Evolutionary conservation across 2,888 invertebrate genomes (phyloP), one percentile per base, ranked within the genome.

Genomic region (Amphipoea oculea): DNA sequence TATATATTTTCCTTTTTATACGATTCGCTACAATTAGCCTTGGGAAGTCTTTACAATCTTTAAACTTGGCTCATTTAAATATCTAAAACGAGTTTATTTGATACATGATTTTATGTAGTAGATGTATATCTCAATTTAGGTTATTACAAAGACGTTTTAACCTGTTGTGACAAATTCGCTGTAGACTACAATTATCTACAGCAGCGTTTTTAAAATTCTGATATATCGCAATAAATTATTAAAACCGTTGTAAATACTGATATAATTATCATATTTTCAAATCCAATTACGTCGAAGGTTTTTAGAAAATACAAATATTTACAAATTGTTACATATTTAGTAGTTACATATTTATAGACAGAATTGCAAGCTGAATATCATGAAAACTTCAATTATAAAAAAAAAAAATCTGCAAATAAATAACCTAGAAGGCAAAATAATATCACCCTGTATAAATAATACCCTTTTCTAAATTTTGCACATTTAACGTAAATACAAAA

Each of bases 291-390:
- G 78, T 78, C 69, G 70, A 66, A 66, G 42, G 60, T 60, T 80
- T n/a, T 77, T 79, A 75, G 57, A 86, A 78, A 66, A 86, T 74
- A 86, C 69, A 78, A 78, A 78, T 88, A 89, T 89, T 87, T 89
- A 88, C 86, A 89, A 83, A 81, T 82, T 79, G 29, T 69, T 80
- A 77, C 40, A 79, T 72, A 76, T 63, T 76, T 74, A 63, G 66
- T 65, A 79, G 73, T 73, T 73, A 75, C 74, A 82, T 75, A 83
- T 78, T 72, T 75, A 76, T 73, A 80, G 63, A 84, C n/a, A 78
- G 23, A 72, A 81, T 66, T 80, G 76, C 57, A 78, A 86, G 68
- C 65, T 78, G 71, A 76, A 73, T 72, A 68, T 73, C 69, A 76
- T 48, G 74, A 79, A 66, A 71, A 86, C 72, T 71, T 69, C 75